Base-by-base conservation (phyloP, 2,888 invertebrate species). In the Meandrusa payeni region DNA sequence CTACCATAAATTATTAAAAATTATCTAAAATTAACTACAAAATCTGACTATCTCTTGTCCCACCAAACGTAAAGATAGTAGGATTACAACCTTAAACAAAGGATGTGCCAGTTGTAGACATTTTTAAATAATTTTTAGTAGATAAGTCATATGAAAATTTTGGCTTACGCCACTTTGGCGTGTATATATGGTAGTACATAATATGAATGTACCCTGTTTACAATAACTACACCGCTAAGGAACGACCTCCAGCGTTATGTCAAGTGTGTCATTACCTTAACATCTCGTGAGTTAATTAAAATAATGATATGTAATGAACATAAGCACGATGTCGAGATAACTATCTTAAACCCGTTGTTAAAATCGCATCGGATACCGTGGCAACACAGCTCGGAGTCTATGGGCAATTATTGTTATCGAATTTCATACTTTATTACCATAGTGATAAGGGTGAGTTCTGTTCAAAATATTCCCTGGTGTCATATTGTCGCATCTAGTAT, bases 231-330 rank as follows among this genome's bases (percentile, higher is more conserved):
- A n/a, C 31, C 5, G 22, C 10, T 19, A 24, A 41, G 15, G 6
- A 17, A 15, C 26, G 45, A 43, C 43, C 45, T 28, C 23, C 29
- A 38, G 19, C 12, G 11, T 7, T 9, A 31, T 24, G 11, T 32
- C 31, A 12, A 32, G 31, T 19, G 31, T 32, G 20, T 41, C 33
- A 41, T 41, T 41, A 41, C 26, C 32, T 41, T 33, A 33, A 41
- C 33, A 23, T 26, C 20, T 27, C 37, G 46, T 36, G 47, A 52
- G 51, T 47, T 50, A 54, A 54, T 55, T 55, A 55, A 55, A 55
- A 27, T 55, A 52, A 55, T 47, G 54, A 50, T 26, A 43, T 37
- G 22, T 51, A 55, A 54, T 51, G 48, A 52, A 48, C n/a, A n/a
- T 49, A 49, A 51, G 24, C 40, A 20, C 17, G 31, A 31, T 17